phyloP scores from a whole-genome alignment of 2,888 invertebrate species.

The Entomobrya multifasciata region DNA sequence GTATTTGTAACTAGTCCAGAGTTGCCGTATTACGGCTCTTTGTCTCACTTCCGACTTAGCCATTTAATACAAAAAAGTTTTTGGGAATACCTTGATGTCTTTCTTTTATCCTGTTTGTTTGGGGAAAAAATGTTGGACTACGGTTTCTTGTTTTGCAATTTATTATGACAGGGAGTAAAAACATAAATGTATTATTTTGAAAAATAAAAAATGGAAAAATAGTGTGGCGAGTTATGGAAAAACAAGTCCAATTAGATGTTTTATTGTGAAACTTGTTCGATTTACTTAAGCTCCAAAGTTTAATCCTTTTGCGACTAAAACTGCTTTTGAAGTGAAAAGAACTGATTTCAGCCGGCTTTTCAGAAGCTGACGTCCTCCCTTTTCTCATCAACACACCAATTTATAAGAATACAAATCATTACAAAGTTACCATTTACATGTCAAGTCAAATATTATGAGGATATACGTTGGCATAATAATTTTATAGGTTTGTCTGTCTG shows the following conservation, averaged over 20 bases:
- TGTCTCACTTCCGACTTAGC: conserved; percentile 44
- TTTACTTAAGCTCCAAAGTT: not conserved
- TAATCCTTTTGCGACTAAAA: conserved; percentile 51
- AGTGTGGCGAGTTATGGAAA: too few relatives aligned
- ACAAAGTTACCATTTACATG: not conserved
- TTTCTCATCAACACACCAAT: not conserved
- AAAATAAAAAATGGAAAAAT: too few relatives aligned
- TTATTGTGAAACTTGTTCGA: not conserved
- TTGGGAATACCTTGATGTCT: not conserved
- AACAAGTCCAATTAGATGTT: too few relatives aligned
- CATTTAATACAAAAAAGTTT: conserved; percentile 55
- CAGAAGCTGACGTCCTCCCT: not conserved
- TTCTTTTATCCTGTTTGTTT: not conserved
- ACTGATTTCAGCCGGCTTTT: conserved; percentile 71
- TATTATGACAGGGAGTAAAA: too few relatives aligned
- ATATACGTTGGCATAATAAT: too few relatives aligned
- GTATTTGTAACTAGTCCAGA: conserved; percentile 45
- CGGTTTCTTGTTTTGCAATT: not conserved
- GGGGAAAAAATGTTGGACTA: not conserved
- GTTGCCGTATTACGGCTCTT: conserved; percentile 62
- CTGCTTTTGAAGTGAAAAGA: conserved; percentile 52
- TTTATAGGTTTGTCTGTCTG: too few relatives aligned
- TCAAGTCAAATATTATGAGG: not conserved
- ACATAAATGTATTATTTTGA: too few relatives aligned
- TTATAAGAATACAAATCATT: not conserved